Base-by-base conservation (phyloP, 2,113 vertebrate genomes). In the Delphinus delphis region DNA sequence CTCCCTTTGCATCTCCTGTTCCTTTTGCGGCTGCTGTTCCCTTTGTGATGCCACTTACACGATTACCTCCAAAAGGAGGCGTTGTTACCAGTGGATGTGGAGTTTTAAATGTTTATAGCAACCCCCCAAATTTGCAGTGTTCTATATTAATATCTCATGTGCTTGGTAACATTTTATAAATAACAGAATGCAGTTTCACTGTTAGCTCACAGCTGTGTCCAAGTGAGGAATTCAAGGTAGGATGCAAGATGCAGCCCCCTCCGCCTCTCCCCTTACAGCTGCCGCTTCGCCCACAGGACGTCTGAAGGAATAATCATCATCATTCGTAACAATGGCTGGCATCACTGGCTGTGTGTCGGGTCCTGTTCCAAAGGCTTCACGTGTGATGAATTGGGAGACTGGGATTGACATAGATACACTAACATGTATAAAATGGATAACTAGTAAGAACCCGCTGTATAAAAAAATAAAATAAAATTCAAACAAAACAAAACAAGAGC, bases 241-340 rank as follows among this genome's bases (percentile, higher is more conserved):
- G 55, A 50, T 0, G 38, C 2, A 7, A 50, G 50, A 44, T 0
- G 6, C 9, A 15, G 68, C 31, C n/a, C 26, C 12, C 70, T 15
- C 3, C 1, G 13, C 12, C 20, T 3, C 21, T 0, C 9, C 1
- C 5, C 15, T 6, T 0, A 50, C 3, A 18, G 58, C 31, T 3
- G 93, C 47, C 21, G 8, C 81, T 3, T 3, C 6, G 7, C 15
- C 18, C 76, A 18, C 36, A 1, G 13, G 2, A 3, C 0, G 7
- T 63, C 85, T 70, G 3, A 28, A n/a, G 85, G 62, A 71, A 67
- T 8, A 1, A 1, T 7, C 36, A 13, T 3, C 21, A 0, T 25
- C 53, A 3, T 38, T 76, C 15, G 0, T 25, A 25, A 89, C 53
- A 23, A 12, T 9, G 28, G 62, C 36, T 7, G 44, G 31, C 41